Evolutionary conservation across 2,113 vertebrate genomes (phyloP), one percentile per base, ranked within the genome.

Genomic region (Plecotus auritus): DNA sequence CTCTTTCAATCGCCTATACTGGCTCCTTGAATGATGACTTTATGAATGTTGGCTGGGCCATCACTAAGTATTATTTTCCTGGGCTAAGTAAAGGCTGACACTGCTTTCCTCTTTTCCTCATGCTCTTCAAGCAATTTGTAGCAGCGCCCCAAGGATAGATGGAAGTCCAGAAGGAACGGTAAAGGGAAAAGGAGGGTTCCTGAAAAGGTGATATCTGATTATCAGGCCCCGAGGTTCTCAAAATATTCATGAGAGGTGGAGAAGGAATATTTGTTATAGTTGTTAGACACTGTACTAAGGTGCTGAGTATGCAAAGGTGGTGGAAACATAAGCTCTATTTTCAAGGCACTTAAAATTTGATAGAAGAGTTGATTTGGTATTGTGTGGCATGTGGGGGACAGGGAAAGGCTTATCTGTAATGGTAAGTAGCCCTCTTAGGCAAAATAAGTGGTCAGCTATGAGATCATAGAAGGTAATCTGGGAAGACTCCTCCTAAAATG

Each of bases 111-210:
- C 23, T 81, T 66, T 77, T 90, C 16, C 26, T 83, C 3, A 7
- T 64, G 12, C 9, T 89, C 32, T 85, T 66, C 28, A 77, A 67
- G 90, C 64, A 45, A 70, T 91, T 80, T 28, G n/a, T 73, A 91
- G 89, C 30, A 87, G 70, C 66, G n/a, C 30, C 88, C 66, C 42
- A 64, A 90, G 28, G 47, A 45, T 13, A n/a, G 14, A 18, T 6
- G 4, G 7, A 84, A 94, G 14, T 72, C 26, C 40, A 91, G 40
- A 82, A 49, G 59, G 67, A 47, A 17, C 20, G 42, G 49, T 7
- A 51, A 67, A 83, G 28, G 74, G 42, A 30, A 94, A 82, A 76
- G 40, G 5, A 66, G 14, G 26, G 23, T n/a, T 83, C 59, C 64
- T 82, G 32, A 56, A 84, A 80, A 37, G 10, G 7, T 18, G 16